phyloP scores from a whole-genome alignment of 53 echinoderm and acorn worm genomes.

The Paracentrotus lividus region DNA sequence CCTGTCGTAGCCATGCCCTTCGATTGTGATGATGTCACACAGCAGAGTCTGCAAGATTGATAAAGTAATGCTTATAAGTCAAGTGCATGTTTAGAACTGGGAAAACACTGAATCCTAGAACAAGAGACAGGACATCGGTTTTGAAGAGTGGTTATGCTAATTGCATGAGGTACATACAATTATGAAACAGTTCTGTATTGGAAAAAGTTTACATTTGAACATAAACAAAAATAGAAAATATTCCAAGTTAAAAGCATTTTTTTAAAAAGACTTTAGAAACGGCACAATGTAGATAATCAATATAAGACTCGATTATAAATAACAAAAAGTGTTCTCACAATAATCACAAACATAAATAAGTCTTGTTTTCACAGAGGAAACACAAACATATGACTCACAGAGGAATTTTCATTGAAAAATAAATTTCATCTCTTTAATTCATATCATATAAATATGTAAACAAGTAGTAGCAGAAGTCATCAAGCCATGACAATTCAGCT shows the following conservation, averaged over 20 bases:
- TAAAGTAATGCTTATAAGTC: not conserved
- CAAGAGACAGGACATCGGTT: too few species aligned
- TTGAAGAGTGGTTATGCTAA: too few species aligned
- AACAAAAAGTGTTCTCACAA: not conserved
- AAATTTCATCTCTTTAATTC: not conserved
- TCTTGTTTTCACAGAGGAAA: not conserved
- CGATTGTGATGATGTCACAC: not conserved
- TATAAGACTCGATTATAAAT: too few species aligned
- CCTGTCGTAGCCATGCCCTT: conserved; percentile 1
- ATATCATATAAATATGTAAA: not conserved
- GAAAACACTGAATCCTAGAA: too few species aligned
- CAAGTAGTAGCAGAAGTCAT: not conserved
- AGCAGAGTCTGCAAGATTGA: not conserved
- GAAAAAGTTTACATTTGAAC: not conserved
- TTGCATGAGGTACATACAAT: not conserved
- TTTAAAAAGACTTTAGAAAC: too few species aligned
- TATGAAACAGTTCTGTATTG: not conserved
- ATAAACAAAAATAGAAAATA: not conserved
- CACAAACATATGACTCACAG: not conserved
- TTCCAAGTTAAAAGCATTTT: too few species aligned
- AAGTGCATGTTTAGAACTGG: too few species aligned
- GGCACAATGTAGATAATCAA: too few species aligned
- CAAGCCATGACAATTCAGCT: not conserved
- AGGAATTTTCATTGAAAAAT: not conserved
- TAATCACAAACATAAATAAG: not conserved